Base-by-base conservation (phyloP, 2,888 invertebrate species). In the Catocala nupta region DNA sequence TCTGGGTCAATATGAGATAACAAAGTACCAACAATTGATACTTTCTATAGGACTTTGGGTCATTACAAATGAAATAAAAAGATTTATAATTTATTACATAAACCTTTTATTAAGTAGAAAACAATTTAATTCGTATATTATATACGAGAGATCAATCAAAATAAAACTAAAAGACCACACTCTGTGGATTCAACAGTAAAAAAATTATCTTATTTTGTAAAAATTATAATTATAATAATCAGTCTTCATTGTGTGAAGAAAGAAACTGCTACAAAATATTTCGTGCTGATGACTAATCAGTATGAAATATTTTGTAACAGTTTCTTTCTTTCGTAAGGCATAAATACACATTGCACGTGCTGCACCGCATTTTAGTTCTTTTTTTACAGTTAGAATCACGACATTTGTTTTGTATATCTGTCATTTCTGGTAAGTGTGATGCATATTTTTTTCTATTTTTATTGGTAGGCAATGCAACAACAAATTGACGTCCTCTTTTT, bases 371-470 rank as follows among this genome's bases (percentile, higher is more conserved):
- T 45, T 45, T 45, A 12, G 45, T 45, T 45, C 10, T 25, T 25
- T 48, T 48, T 10, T 13, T 48, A 48, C 16, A 48, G 1, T 16
- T 48, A 48, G 47, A 16, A 9, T 48, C 47, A 8, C 47, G 25
- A 48, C 47, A 16, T 16, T 48, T 48, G 16, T 48, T 48, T 48
- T 48, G 16, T 5, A 48, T 10, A 48, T 48, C 47, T 16, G n/a
- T 16, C 47, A 16, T 48, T 16, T 48, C 47, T 16, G 47, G 47
- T 16, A 48, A n/a, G 25, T 25, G 25, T 25, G 25, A 48, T 48
- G 47, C 47, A 48, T 48, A 1, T 48, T 16, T 48, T 48, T 48
- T 48, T 48, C 47, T 48, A 7, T 48, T 48, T 48, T 48, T 48
- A 13, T 9, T 16, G 16, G 13, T 4, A 16, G 47, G 47, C 16